Evolutionary conservation across 2,888 invertebrate genomes (phyloP), one percentile per base, ranked within the genome.

Genomic region (Ophraella communa): DNA sequence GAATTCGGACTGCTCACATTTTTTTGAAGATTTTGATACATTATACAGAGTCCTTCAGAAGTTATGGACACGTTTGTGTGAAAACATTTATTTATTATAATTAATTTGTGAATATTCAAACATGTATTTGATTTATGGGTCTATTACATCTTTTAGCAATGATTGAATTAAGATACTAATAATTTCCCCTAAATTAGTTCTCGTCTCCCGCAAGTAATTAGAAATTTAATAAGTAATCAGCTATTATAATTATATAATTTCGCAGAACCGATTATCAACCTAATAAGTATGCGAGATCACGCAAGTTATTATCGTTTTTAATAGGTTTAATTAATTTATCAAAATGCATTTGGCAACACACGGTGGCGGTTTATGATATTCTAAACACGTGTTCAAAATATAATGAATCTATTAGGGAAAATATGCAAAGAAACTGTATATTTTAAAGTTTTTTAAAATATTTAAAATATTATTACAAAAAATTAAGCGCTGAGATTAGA

Each of bases 201-300:
- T 8, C 24, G 18, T 39, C 27, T 42, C 51, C 59, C 39, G 21
- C 42, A 51, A 51, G 35, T 24, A 20, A 51, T 51, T 51, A 18
- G 24, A 42, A 49, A 51, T 42, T 59, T 51, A 52, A 59, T 51
- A n/a, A 59, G 39, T 27, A 59, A 59, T 59, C 51, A 33, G 42
- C 51, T 30, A 51, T 8, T 39, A 59, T 59, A 51, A 59, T 52
- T 51, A 51, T 18, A 20, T 59, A 51, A 51, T 24, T 39, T 39
- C 24, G 39, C n/a, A 18, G 21, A 51, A 23, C 27, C 24, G 51
- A 59, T 59, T 59, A 51, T 10, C 17, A 59, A 59, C 51, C 39
- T 20, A 59, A 59, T 59, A 39, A 51, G n/a, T 51, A 17, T 39
- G 39, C 51, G 39, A 51, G 3, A 51, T 59, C 59, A 51, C 35